Evolutionary conservation across 2,113 vertebrate species (phyloP), one percentile per base, ranked within the genome.

Genomic region (Deroptyus accipitrinus): DNA sequence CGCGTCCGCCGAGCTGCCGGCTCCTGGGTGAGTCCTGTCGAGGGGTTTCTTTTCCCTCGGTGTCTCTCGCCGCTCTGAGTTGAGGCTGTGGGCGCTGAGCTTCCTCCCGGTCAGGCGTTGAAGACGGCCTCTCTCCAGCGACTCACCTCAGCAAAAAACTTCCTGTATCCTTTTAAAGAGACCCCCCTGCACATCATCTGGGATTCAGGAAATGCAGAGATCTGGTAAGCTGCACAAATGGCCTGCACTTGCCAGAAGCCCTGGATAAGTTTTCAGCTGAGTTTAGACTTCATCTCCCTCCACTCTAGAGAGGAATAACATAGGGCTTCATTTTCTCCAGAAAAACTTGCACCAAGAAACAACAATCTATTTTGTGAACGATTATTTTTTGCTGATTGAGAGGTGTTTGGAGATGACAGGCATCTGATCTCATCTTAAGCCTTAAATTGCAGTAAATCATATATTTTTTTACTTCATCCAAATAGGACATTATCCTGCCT

Each of bases 371-470:
- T 89, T 72, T 41, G 57, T 25, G 54, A 87, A 85, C 84, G 83
- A 83, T 95, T 86, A 63, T 83, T 95, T 97, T 84, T 93, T 74
- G 88, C 92, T 97, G 88, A 97, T 96, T 84, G 95, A 96, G 96
- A 95, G 81, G 70, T 93, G 75, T 75, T 94, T 69, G 48, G 63
- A 88, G 41, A 85, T 54, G 78, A 70, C 62, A 90, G 83, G 46
- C 42, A 67, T 88, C 73, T 82, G 83, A 89, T 82, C 77, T 94
- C 89, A 39, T 86, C 35, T 86, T 91, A 93, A 94, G 81, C 78
- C 86, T 89, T 89, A 95, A 94, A 95, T 93, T 92, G 73, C 80
- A 72, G 83, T 89, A 95, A 95, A 87, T 57, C 86, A 86, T 70
- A 7, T 81, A 84, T 79, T 83, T 96, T 97, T 93, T 97, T 95